Evolutionary conservation across 2,797 vertebrate species (phyloP).

Genomic region (Cossypha heuglini): DNA sequence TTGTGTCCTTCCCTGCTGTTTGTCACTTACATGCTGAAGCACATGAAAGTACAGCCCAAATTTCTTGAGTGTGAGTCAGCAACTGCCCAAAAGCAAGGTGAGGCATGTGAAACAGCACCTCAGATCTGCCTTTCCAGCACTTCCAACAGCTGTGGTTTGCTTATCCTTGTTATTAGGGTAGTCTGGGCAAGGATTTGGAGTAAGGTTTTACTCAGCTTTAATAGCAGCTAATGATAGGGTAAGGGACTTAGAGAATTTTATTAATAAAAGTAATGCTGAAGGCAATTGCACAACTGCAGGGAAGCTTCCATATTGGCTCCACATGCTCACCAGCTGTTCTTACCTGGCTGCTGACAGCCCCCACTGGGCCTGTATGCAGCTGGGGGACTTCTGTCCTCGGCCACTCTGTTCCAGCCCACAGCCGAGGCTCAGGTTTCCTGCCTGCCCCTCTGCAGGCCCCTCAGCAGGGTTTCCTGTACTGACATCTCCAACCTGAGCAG

Average conservation of each 20-base stretch:
- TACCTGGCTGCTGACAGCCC: slow-evolving; percentile 16
- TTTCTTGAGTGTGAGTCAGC: neutral
- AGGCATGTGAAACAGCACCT: neutral
- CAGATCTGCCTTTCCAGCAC: neutral
- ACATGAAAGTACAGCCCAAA: neutral
- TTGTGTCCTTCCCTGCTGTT: neutral
- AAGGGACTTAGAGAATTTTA: neutral
- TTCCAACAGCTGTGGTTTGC: neutral
- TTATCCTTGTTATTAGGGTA: neutral
- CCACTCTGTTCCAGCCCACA: neutral
- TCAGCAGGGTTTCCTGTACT: slow-evolving; percentile 46
- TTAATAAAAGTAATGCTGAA: neutral
- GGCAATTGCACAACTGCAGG: neutral
- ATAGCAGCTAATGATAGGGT: slow-evolving; percentile 29
- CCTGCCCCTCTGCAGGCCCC: slow-evolving; percentile 26
- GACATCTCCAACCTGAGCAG: neutral
- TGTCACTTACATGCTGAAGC: neutral
- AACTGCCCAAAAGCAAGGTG: neutral
- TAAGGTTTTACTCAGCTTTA: neutral
- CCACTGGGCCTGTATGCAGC: neutral
- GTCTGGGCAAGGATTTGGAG: neutral
- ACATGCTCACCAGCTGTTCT: slow-evolving; percentile 19
- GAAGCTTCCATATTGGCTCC: neutral
- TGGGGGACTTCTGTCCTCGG: neutral
- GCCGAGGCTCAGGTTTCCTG: slow-evolving; percentile 38